Conservation (phyloP, 1,140 invertebrate species). For the Drosophila pseudoananassae region DNA sequence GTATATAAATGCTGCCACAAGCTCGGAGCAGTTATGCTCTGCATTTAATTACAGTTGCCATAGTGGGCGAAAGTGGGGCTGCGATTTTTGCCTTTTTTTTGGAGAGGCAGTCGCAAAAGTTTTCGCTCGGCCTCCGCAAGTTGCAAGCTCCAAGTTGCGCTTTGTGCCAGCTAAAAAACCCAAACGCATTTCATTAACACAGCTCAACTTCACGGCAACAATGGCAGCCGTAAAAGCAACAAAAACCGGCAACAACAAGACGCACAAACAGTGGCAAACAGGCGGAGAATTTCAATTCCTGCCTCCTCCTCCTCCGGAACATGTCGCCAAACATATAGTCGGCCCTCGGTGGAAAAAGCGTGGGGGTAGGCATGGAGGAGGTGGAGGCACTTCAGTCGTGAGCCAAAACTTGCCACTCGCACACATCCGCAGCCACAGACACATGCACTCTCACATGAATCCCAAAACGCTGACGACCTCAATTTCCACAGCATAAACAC, state of each 20-base stretch:
- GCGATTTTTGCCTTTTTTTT: conserved; percentile 5
- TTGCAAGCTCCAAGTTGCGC: conserved; percentile 40
- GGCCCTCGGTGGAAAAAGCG: conserved; percentile 12
- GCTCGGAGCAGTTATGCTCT: conserved; percentile 72
- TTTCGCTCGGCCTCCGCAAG: conserved; percentile 59
- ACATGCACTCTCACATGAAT: conserved; percentile 20
- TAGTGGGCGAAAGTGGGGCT: conserved; percentile 26
- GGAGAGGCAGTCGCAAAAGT: conserved; percentile 53
- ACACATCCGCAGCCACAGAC: conserved; percentile 12
- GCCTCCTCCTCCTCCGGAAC: conserved; percentile 6
- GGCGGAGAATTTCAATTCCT: conserved; percentile 57
- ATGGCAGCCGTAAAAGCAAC: conserved; percentile 51
- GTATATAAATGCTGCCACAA: conserved; percentile 55
- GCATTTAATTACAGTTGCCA: conserved; percentile 76
- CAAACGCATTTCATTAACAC: conserved; percentile 80
- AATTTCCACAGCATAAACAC: conserved; percentile 70
- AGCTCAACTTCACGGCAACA: conserved; percentile 72
- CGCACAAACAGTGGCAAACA: conserved; percentile 33
- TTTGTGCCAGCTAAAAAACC: conserved; percentile 65
- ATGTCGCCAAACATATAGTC: conserved; percentile 68
- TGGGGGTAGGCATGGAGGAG: conserved; percentile 23
- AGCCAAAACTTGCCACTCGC: conserved; percentile 67
- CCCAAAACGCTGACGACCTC: conserved; percentile 67
- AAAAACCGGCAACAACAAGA: conserved; percentile 26
- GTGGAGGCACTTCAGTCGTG: conserved; percentile 60